phyloP scores from a whole-genome alignment of 1,140 invertebrate species.

The Bombus confusus region DNA sequence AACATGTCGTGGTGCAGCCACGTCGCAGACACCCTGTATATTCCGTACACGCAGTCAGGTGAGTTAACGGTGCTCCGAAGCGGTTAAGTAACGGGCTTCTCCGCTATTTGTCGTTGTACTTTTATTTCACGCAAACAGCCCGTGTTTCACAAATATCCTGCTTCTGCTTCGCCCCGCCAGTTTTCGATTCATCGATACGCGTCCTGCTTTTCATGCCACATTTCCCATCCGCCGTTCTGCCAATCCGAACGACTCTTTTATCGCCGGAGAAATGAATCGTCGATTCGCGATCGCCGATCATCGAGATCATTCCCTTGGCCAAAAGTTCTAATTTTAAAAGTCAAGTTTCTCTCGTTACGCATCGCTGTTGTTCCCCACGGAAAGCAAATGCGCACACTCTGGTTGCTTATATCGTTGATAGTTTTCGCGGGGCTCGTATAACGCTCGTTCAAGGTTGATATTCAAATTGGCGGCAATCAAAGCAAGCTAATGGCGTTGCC shows the following conservation, averaged over 20 bases:
- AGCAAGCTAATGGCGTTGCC: neutral
- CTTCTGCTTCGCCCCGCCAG: neutral
- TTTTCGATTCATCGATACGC: constrained; percentile 22
- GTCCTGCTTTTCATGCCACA: constrained; percentile 19
- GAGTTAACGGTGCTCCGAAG: constrained; percentile 81
- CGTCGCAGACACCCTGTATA: constrained; percentile 72
- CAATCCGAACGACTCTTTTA: neutral
- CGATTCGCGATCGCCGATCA: constrained; percentile 12
- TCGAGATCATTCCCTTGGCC: neutral
- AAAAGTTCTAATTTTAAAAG: neutral
- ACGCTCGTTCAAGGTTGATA: constrained; percentile 15
- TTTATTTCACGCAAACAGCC: constrained; percentile 68
- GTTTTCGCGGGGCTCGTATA: constrained; percentile 13
- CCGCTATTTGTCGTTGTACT: constrained; percentile 70
- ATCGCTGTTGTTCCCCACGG: no score
- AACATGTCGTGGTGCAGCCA: constrained; percentile 47
- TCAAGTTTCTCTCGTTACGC: neutral
- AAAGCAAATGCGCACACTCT: neutral
- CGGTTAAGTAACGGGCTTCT: constrained; percentile 82
- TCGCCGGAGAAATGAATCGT: neutral
- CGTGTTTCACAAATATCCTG: constrained; percentile 54
- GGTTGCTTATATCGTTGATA: neutral
- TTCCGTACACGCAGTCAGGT: constrained; percentile 79
- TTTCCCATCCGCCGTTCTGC: neutral
- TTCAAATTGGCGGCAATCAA: constrained; percentile 15